These are phyloP conservation scores for Sebastes aleutianus DNA, from an alignment of 2,797 vertebrate genomes.

Conservation along the genomic window DNA sequence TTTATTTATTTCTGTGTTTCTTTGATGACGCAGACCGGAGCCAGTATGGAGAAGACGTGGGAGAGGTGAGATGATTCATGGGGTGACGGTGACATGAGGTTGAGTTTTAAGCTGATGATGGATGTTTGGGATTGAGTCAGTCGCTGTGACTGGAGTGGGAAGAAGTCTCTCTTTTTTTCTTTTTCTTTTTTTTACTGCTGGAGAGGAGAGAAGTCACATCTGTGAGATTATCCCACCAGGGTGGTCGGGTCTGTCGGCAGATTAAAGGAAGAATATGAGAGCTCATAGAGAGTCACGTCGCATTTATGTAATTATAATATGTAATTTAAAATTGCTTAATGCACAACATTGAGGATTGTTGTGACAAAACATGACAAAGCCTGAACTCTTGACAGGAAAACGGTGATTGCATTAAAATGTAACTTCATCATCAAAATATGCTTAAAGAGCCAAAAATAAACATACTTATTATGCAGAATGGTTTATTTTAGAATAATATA, in stretches of 20 bases:
- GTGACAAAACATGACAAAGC: neutral
- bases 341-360: neutral
- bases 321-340: neutral
- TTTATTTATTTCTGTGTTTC: constrained; percentile 38
- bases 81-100: constrained; percentile 43
- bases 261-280: neutral
- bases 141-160: constrained; percentile 11
- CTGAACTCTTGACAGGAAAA: neutral
- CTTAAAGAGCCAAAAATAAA: no score
- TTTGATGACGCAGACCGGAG: constrained; percentile 52
- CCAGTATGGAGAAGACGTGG: constrained; percentile 57
- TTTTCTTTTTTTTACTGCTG: neutral
- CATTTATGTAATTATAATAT: neutral
- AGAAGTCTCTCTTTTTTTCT: neutral
- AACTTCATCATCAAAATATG: neutral
- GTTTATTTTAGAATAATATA: no score
- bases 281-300: neutral
- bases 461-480: neutral
- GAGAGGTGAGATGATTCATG: constrained; percentile 65
- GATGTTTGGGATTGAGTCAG: constrained; percentile 51
- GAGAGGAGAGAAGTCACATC: constrained; percentile 1
- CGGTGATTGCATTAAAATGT: no score
- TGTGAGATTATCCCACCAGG: constrained; percentile 11
- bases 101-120: constrained; percentile 44
- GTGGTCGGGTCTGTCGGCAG: neutral